A percentile compares a stretch with the other conserved stretches of the same genome.
phyloP scores from a whole-genome alignment of 2,888 invertebrate species.

The Diarsia brunnea region DNA sequence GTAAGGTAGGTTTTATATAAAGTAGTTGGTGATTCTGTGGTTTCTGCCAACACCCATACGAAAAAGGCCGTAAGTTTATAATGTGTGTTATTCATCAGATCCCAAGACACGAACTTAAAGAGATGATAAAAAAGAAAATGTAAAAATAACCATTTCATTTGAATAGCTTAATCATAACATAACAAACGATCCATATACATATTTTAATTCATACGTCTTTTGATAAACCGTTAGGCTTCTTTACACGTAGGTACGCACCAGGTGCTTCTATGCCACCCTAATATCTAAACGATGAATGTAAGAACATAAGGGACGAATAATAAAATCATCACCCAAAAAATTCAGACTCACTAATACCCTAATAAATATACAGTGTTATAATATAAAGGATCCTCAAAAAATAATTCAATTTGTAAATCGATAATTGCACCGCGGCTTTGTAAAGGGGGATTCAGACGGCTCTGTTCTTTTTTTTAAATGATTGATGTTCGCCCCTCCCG shows the following conservation, averaged over 20 bases:
- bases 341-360: conserved; percentile 2
- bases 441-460: conserved; percentile 36
- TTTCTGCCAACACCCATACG: too few relatives aligned
- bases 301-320: conserved; percentile 16
- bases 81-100: too few relatives aligned
- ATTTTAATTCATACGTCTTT: background rate
- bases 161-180: background rate
- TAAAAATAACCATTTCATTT: background rate
- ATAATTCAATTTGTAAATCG: conserved; percentile 78
- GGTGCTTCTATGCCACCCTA: conserved; percentile 1
- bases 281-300: conserved; percentile 16
- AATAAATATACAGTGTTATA: conserved; percentile 60
- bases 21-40: too few relatives aligned
- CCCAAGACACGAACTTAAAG: too few relatives aligned
- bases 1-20: too few relatives aligned
- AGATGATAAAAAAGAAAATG: too few relatives aligned
- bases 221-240: background rate
- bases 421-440: conserved; percentile 73
- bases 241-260: background rate
- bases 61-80: too few relatives aligned
- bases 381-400: conserved; percentile 69
- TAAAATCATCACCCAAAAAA: conserved; percentile 19
- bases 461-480: conserved; percentile 75
- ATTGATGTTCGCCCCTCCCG: conserved; percentile 75
- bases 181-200: background rate